phyloP scores from a whole-genome alignment of 2,113 vertebrate species.

The Anoura caudifer region DNA sequence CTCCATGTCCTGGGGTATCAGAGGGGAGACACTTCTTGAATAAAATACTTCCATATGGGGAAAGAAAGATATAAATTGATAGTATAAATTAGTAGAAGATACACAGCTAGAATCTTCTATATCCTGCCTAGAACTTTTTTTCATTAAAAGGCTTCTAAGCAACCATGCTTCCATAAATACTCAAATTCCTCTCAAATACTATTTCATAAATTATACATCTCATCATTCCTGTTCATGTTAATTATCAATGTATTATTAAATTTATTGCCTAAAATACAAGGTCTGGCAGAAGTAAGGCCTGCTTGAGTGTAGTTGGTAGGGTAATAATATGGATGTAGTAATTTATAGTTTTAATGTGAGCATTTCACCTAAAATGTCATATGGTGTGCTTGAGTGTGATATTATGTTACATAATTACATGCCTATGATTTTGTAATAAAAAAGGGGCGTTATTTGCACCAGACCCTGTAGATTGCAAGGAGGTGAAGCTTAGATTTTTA shows the following conservation, averaged over 20 bases:
- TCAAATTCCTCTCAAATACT: background rate
- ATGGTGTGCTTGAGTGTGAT: too few species aligned
- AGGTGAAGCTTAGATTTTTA: background rate
- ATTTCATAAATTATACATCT: background rate
- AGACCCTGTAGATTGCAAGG: background rate
- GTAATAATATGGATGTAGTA: too few species aligned
- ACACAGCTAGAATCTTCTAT: background rate
- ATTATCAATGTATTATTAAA: background rate
- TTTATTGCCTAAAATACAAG: background rate
- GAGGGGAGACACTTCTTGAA: background rate
- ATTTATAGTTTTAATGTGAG: too few species aligned
- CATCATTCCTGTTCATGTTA: background rate
- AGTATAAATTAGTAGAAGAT: background rate
- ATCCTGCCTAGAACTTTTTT: background rate
- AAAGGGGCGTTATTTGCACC: too few species aligned
- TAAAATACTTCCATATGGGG: background rate
- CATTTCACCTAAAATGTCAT: too few species aligned
- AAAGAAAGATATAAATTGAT: conserved; percentile 15
- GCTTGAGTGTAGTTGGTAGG: too few species aligned
- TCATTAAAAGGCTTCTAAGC: background rate
- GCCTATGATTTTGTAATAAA: too few species aligned
- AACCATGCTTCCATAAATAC: background rate
- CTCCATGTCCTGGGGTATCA: background rate
- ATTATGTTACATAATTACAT: too few species aligned
- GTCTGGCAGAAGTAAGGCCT: too few species aligned